Base-by-base conservation (phyloP, 1,140 invertebrate genomes). In the Bombus superbus region DNA sequence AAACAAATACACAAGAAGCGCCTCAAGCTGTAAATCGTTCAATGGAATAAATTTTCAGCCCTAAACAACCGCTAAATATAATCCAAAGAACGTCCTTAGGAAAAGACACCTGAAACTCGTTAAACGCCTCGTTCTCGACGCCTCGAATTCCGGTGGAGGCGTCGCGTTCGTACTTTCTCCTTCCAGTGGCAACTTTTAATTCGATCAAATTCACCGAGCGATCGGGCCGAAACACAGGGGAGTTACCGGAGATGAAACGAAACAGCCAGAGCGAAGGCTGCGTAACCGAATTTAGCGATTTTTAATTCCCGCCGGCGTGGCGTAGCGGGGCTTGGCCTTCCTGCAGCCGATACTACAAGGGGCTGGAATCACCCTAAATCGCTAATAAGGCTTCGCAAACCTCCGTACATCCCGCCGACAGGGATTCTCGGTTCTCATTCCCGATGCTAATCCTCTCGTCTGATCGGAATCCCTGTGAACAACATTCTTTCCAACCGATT, bases 281-380 rank as follows among this genome's bases (percentile, higher is more conserved):
- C 83, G 90, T 94, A 94, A 94, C 92, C 88, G 89, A 93, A 94
- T 94, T 94, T 93, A 94, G 91, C 89, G 93, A 94, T 94, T 94
- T 94, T 94, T 94, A 94, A 94, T 94, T 94, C 91, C 87, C 87
- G 86, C 90, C 83, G 92, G 92, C 84, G 81, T 18, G 15, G 64
- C 64, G 32, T 25, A 28, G 59, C 59, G 64, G n/a, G n/a, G 86
- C 73, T 73, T 57, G 83, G 68, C 83, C 75, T 83, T 62, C 86
- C 75, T 62, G 28, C 76, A 93, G 88, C 89, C 92, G 89, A 93
- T 92, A 91, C 90, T 81, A 87, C 75, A 88, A 89, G 83, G 90
- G 83, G 87, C 83, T 79, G 42, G 82, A 80, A 80, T 87, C 92
- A 92, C 93, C 93, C 92, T 91, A 92, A 93, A 94, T 93, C 93